Evolutionary conservation across 2,797 vertebrate species (phyloP).

Genomic region (Pygocentrus nattereri): DNA sequence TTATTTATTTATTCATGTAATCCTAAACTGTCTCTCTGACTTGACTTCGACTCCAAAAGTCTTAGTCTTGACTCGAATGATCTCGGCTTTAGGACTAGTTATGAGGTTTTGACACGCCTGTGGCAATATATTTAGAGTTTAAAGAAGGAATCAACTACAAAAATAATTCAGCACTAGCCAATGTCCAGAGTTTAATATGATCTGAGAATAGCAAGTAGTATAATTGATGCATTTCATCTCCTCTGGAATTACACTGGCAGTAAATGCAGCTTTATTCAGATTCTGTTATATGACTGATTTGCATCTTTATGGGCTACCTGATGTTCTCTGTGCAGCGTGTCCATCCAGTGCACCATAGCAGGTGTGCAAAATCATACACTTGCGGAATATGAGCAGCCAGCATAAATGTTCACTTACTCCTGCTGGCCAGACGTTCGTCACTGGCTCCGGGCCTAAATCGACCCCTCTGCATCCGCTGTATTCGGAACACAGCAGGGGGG

Average conservation of each 20-base stretch:
- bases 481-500: constrained; percentile 18
- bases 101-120: background rate
- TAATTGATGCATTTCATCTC: background rate
- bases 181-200: background rate
- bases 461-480: constrained; percentile 29
- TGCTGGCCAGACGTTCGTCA: background rate
- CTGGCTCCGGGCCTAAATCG: constrained; percentile 41
- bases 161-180: background rate
- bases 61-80: no score
- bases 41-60: no score
- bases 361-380: constrained; percentile 42
- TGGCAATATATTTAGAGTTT: background rate
- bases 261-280: constrained; percentile 12
- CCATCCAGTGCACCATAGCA: constrained; percentile 22
- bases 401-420: constrained; percentile 18
- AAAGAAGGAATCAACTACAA: background rate
- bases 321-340: constrained; percentile 10
- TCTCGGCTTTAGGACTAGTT: background rate
- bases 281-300: constrained; percentile 31
- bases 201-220: background rate
- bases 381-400: constrained; percentile 33
- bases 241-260: background rate
- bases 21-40: no score
- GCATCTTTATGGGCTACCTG: constrained; percentile 47
- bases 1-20: no score